Conservation (phyloP, 2,888 invertebrate species). For the Cryptus armator region DNA sequence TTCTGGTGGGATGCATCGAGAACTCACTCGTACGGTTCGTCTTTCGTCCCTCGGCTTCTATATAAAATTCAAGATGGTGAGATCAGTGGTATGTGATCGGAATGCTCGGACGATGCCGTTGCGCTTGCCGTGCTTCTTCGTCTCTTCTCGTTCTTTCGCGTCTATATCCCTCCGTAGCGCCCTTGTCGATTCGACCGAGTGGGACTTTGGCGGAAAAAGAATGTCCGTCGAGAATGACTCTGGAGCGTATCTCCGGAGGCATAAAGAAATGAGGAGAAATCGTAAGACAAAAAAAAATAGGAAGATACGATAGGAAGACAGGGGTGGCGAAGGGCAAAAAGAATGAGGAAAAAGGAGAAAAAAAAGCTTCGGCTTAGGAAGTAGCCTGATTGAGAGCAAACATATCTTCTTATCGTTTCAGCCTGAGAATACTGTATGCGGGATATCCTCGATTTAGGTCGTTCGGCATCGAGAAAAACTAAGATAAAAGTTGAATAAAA, state of each 20-base stretch:
- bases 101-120: constrained; percentile 30
- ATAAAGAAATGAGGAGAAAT: not conserved
- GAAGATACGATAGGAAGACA: no score
- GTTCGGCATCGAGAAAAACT: not conserved
- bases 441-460: constrained; percentile 40
- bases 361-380: constrained; percentile 44
- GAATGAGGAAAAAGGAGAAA: not conserved
- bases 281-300: not conserved
- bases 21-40: constrained; percentile 14
- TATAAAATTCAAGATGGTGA: constrained; percentile 64
- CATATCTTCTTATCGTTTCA: constrained; percentile 50
- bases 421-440: constrained; percentile 17
- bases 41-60: constrained; percentile 28
- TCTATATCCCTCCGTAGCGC: not conserved
- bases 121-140: not conserved
- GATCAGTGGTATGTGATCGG: constrained; percentile 66
- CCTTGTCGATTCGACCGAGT: constrained; percentile 16
- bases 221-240: constrained; percentile 28
- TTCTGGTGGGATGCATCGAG: not conserved
- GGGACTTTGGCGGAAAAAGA: constrained; percentile 6
- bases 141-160: not conserved
- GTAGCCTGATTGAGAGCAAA: constrained; percentile 57
- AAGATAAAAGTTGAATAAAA: not conserved
- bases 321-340: not conserved
- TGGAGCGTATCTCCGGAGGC: not conserved